phyloP scores from a whole-genome alignment of 2,888 invertebrate species.

The Parnassius mnemosyne region DNA sequence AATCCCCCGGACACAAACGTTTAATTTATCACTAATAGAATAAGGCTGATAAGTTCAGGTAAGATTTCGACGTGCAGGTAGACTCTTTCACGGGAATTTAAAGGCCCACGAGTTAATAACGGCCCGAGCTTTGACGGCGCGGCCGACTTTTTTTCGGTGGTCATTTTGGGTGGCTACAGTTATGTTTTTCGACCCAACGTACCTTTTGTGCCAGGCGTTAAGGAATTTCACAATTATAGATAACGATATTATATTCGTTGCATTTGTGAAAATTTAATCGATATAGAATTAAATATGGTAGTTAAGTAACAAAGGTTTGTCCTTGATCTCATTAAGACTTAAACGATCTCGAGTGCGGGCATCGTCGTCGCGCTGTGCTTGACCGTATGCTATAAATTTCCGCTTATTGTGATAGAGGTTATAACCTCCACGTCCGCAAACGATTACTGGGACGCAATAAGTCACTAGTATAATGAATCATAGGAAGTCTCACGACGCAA shows the following conservation, averaged over 20 bases:
- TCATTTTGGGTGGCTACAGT: conserved; percentile 63
- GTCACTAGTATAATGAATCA: conserved; percentile 55
- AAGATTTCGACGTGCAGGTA: conserved; percentile 57
- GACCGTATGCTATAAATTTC: conserved; percentile 44
- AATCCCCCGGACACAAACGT: conserved; percentile 48
- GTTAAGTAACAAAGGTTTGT: neutral
- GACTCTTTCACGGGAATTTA: conserved; percentile 61
- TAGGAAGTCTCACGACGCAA: conserved; percentile 40
- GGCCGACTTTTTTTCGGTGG: conserved; percentile 59
- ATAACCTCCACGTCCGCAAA: conserved; percentile 62
- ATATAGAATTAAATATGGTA: neutral
- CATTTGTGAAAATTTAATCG: conserved; percentile 5
- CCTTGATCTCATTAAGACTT: conserved; percentile 5
- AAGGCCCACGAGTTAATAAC: conserved; percentile 43
- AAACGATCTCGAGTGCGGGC: conserved; percentile 8
- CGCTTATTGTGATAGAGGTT: conserved; percentile 56
- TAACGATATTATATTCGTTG: conserved; percentile 34
- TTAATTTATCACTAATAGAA: conserved; percentile 69
- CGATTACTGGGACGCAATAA: conserved; percentile 51
- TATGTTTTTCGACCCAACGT: conserved; percentile 44
- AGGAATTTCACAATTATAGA: conserved; percentile 49
- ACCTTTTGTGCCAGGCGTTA: conserved; percentile 58
- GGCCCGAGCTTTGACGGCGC: conserved; percentile 37
- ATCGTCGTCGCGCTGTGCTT: conserved; percentile 19
- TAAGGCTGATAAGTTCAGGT: conserved; percentile 63